phyloP scores from a whole-genome alignment of 2,797 vertebrate species.

The Sternotherus odoratus region DNA sequence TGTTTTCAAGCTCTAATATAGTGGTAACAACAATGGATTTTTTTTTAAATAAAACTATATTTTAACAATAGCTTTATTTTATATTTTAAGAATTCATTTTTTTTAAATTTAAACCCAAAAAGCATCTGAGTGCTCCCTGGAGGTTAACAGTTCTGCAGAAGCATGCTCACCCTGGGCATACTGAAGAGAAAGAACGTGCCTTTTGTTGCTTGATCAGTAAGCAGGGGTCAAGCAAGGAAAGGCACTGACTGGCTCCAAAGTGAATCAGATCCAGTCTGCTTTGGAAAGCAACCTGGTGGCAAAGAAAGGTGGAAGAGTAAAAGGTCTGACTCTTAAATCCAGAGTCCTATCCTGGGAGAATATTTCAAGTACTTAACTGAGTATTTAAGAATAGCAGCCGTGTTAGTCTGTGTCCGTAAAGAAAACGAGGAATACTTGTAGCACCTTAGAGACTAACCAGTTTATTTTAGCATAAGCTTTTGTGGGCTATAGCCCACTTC shows the following conservation, averaged over 20 bases:
- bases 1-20: neutral
- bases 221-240: neutral
- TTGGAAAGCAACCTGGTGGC: neutral
- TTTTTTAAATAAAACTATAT: neutral
- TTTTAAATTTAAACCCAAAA: neutral
- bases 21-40: neutral
- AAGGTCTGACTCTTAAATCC: neutral
- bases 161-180: neutral
- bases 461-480: too few species aligned
- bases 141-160: neutral
- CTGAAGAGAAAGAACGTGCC: neutral
- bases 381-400: too few species aligned
- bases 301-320: neutral
- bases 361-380: neutral
- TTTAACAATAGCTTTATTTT: neutral
- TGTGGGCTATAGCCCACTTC: too few species aligned
- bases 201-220: neutral
- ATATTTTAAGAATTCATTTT: neutral
- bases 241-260: neutral
- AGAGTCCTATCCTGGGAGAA: neutral
- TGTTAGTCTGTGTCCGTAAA: too few species aligned
- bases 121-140: neutral
- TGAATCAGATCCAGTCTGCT: neutral
- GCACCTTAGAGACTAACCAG: too few species aligned
- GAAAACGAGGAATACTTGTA: too few species aligned